Evolutionary conservation across 2,797 vertebrate species (phyloP).

Genomic region (Echiichthys vipera): DNA sequence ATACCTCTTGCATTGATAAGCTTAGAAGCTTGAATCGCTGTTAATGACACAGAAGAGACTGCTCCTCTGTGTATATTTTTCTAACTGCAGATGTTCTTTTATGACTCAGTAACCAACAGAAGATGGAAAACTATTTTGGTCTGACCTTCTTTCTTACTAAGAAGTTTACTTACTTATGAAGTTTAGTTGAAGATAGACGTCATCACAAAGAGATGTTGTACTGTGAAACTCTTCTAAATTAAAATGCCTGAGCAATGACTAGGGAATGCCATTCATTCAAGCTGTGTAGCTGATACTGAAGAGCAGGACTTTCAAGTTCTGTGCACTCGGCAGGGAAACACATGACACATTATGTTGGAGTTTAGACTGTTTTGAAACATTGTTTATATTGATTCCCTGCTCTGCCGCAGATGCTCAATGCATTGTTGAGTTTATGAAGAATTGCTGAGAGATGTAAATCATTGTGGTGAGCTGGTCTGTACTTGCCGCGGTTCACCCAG

Average conservation of each 20-base stretch:
- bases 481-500: constrained; percentile 53
- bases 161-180: constrained; percentile 7
- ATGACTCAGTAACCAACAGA: constrained; percentile 39
- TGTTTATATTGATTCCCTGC: constrained; percentile 1
- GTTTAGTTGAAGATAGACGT: constrained; percentile 26
- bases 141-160: constrained; percentile 10
- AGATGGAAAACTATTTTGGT: constrained; percentile 32
- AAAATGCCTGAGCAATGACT: constrained; percentile 37
- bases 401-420: not conserved
- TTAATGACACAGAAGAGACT: constrained; percentile 3
- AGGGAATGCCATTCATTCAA: constrained; percentile 59
- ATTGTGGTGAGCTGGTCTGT: constrained; percentile 39
- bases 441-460: constrained; percentile 5
- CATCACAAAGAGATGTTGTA: constrained; percentile 33
- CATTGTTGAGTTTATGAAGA: constrained; percentile 1
- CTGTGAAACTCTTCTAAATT: constrained; percentile 39
- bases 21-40: not conserved
- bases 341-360: constrained; percentile 4
- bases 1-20: constrained; percentile 19
- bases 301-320: constrained; percentile 79
- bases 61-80: constrained; percentile 1
- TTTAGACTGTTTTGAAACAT: not conserved
- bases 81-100: constrained; percentile 1
- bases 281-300: constrained; percentile 57
- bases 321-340: constrained; percentile 3